Evolutionary conservation across 2,113 vertebrate genomes (phyloP).

Genomic region (Scortum barcoo): DNA sequence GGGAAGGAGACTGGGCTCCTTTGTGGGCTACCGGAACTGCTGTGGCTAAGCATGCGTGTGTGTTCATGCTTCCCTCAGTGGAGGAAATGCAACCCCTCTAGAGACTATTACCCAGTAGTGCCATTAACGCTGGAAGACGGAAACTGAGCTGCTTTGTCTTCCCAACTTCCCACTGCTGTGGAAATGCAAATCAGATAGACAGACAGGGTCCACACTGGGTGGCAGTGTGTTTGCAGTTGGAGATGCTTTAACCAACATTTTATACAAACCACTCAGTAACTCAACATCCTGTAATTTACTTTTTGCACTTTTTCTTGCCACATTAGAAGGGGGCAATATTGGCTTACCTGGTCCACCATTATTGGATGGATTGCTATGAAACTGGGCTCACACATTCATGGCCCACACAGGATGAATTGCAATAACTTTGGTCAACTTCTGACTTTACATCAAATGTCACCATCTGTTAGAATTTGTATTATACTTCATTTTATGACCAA

Average conservation of each 20-base stretch:
- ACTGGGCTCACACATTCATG: neutral
- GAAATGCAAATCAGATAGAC: conserved; percentile 46
- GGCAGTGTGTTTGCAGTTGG: conserved; percentile 25
- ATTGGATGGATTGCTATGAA: neutral
- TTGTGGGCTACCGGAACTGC: conserved; percentile 46
- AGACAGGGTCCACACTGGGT: neutral
- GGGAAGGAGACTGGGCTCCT: conserved; percentile 70
- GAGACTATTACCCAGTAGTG: conserved; percentile 66
- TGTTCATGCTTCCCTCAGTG: conserved; percentile 23
- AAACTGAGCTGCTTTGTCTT: conserved; percentile 55
- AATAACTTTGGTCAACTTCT: neutral
- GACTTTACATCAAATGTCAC: neutral
- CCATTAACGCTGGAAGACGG: conserved; percentile 68
- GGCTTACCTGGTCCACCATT: neutral
- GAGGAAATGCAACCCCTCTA: conserved; percentile 72
- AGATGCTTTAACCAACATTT: conserved; percentile 12
- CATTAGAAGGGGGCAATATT: neutral
- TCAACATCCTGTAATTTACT: neutral
- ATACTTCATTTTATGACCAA: neutral
- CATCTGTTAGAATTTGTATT: no score
- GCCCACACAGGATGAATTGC: neutral
- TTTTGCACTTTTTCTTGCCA: neutral
- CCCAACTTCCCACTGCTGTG: conserved; percentile 54
- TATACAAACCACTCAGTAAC: conserved; percentile 1
- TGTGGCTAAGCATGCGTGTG: conserved; percentile 30